Base-by-base conservation (phyloP, 2,888 invertebrate genomes). In the Drosophila bunnanda region DNA sequence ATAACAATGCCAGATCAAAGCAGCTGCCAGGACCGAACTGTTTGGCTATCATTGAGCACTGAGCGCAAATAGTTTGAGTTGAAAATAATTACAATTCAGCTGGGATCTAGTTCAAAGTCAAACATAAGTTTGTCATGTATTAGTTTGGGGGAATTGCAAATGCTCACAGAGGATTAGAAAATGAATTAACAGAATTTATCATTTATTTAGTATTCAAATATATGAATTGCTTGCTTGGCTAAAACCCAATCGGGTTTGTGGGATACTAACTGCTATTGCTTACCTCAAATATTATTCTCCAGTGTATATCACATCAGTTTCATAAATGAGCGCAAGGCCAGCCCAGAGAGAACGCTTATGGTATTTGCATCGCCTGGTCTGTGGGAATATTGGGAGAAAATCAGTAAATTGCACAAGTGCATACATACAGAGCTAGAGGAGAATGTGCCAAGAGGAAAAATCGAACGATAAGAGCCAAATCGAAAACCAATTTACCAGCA, bases 401-500 rank as follows among this genome's bases (percentile, higher is more conserved):
- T 64, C 58, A 53, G 39, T n/a, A 65, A 75, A 56, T 62, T 66
- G 65, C 70, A 67, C 28, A 64, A 52, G 46, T 78, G 64, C 71
- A 55, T 20, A 56, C 36, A 56, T 41, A 48, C 22, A 32, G 28
- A 5, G 7, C 38, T 10, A 12, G 28, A 12, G 46, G 28, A 1
- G 54, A 55, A 38, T 55, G 10, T 38, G 38, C 20, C 32, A 48
- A 50, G 20, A 55, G 28, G 48, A n/a, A 46, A 72, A 66, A 60
- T 38, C 8, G 66, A 66, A 72, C 56, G 65, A 60, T 30, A 44
- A 65, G 70, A 71, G 68, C 39, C 66, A 76, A 82, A 88, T 85
- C 85, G 74, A 85, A 88, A 85, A 85, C 75, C 82, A 85, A 88
- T 84, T 82, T 87, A 61, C 73, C 67, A 64, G 34, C 66, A 64